phyloP scores from a whole-genome alignment of 2,113 vertebrate genomes.

The Carassius gibelio region DNA sequence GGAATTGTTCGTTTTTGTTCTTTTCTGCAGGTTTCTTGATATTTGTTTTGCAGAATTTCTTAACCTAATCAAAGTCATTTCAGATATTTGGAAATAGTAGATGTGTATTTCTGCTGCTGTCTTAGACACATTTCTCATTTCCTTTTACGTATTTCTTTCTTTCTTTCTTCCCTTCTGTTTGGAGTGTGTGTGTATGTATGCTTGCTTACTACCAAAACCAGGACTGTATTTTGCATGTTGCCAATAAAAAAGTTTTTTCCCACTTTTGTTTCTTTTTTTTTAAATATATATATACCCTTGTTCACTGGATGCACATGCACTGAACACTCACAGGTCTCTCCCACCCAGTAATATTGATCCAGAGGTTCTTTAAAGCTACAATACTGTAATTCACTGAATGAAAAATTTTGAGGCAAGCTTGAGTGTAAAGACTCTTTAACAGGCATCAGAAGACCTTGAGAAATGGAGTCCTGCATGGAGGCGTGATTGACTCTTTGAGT shows the following conservation, averaged over 20 bases:
- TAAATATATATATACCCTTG: constrained; percentile 56
- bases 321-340: neutral
- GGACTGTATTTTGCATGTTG: constrained; percentile 89
- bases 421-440: neutral
- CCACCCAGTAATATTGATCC: neutral
- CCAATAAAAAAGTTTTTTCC: constrained; percentile 75
- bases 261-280: constrained; percentile 57
- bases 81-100: constrained; percentile 78
- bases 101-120: constrained; percentile 70
- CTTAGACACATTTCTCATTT: constrained; percentile 72
- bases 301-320: neutral
- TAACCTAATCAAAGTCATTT: constrained; percentile 96
- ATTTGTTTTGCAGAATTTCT: constrained; percentile 96
- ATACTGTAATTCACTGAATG: neutral
- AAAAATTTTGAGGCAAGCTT: neutral
- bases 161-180: neutral
- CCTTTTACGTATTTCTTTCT: neutral
- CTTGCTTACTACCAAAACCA: constrained; percentile 73
- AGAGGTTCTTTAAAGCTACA: neutral
- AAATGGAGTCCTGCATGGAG: neutral
- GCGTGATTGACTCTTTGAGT: constrained; percentile 23
- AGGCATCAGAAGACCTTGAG: neutral
- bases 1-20: constrained; percentile 72
- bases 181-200: neutral
- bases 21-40: constrained; percentile 92